A percentile compares a stretch with the other conserved stretches of the same genome.
phyloP scores from a whole-genome alignment of 2,797 vertebrate species.

The Pelobates cultripes region DNA sequence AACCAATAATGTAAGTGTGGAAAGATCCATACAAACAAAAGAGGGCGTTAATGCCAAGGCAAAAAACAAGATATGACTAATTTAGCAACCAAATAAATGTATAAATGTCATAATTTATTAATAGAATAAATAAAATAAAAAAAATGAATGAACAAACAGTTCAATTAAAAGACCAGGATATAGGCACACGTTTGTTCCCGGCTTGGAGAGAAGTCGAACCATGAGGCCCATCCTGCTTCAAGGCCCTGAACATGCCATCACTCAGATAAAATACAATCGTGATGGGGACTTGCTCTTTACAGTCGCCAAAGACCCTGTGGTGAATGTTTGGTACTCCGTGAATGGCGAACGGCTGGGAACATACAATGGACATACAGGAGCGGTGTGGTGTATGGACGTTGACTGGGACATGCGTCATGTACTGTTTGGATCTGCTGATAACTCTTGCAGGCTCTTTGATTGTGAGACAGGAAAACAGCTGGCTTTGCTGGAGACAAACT shows the following conservation, averaged over 20 bases:
- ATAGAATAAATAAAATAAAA: too few species aligned
- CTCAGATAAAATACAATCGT: slow-evolving; percentile 97
- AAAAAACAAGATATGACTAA: too few species aligned
- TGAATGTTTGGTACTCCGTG: slow-evolving; percentile 95
- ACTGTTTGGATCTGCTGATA: slow-evolving; percentile 94
- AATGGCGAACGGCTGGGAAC: slow-evolving; percentile 94
- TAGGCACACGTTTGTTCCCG: too few species aligned
- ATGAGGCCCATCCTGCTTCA: slow-evolving; percentile 95
- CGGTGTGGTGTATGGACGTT: slow-evolving; percentile 95
- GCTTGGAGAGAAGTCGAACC: too few species aligned
- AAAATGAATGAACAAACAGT: too few species aligned
- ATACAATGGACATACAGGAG: slow-evolving; percentile 94
- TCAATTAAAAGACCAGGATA: too few species aligned
- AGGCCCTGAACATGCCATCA: slow-evolving; percentile 96
- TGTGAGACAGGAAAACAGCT: slow-evolving; percentile 97
- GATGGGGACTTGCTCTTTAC: slow-evolving; percentile 96
- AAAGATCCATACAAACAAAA: too few species aligned
- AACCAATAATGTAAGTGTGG: too few species aligned
- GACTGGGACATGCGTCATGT: slow-evolving; percentile 98
- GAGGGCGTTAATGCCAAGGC: too few species aligned
- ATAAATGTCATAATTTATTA: too few species aligned
- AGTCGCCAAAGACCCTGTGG: slow-evolving; percentile 92
- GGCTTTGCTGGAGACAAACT: slow-evolving; percentile 91
- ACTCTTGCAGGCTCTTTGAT: slow-evolving; percentile 96
- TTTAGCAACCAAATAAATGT: too few species aligned